A percentile compares a stretch with the other conserved stretches of the same genome.
phyloP scores from a whole-genome alignment of 2,113 vertebrate genomes.

The Carettochelys insculpta region DNA sequence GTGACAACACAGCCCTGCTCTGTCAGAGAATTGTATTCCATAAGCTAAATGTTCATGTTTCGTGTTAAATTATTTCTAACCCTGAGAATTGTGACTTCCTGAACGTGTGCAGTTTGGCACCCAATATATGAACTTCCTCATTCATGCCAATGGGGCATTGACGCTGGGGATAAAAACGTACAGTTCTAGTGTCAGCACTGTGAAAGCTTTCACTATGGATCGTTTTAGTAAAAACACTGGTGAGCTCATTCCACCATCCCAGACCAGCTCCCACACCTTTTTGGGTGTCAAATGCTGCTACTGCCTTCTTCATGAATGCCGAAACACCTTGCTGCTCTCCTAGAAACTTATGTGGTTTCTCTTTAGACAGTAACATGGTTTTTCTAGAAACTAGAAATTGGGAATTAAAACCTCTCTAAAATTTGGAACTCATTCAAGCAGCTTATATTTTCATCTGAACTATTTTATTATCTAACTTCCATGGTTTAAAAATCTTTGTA shows the following conservation, averaged over 20 bases:
- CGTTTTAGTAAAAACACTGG: slow-evolving; percentile 37
- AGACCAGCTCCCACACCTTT: not conserved
- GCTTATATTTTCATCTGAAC: too few species aligned
- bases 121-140: not conserved
- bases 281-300: not conserved
- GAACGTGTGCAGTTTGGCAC: not conserved
- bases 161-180: slow-evolving; percentile 1
- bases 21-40: not conserved
- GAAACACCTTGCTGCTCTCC: slow-evolving; percentile 19
- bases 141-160: not conserved
- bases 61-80: not conserved
- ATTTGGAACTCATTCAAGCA: too few species aligned
- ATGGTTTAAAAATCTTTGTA: not conserved
- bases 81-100: not conserved
- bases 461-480: too few species aligned
- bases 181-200: not conserved
- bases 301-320: not conserved
- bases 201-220: slow-evolving; percentile 30
- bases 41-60: not conserved
- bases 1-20: not conserved
- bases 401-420: too few species aligned
- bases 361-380: too few species aligned
- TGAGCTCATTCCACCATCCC: slow-evolving; percentile 25
- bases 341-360: slow-evolving; percentile 20
- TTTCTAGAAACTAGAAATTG: too few species aligned